Evolutionary conservation across 64 coral and sea anemone species (phyloP), one percentile per base, ranked within the genome.

Genomic region (Montipora capricornis): DNA sequence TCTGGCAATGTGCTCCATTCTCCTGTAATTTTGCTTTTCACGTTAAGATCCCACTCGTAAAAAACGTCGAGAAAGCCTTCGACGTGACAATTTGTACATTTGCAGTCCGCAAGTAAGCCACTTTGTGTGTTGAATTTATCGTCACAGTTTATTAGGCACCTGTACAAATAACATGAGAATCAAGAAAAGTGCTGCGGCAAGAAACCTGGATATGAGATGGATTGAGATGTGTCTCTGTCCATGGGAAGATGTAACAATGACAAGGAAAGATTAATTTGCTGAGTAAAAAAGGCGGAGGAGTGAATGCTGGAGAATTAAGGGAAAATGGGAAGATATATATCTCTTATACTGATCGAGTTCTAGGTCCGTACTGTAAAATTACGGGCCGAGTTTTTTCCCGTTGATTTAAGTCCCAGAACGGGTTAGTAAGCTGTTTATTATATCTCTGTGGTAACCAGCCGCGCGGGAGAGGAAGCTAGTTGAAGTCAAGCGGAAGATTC

Each of bases 51-150:
- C 82, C 82, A 86, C 45, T 20, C 5, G 22, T 86, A 86, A 10
- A 64, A 71, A 16, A 86, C 46, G 10, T 47, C 9, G 6, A 8
- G 20, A n/a, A 86, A 71, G 66, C 66, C 66, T 73, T 86, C 64
- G 19, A 12, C 13, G 64, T 22, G 8, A 17, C 82, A 86, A n/a
- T 86, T 86, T 2, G 16, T 15, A 73, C 82, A 86, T 5, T 8
- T 86, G 37, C 66, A 48, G 9, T 0, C 71, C 44, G 47, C 44
- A 71, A 64, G 46, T 44, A 86, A n/a, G 6, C 17, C 61, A n/a
- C 47, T 86, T 46, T 86, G 66, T n/a, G 62, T 71, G 82, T 71
- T 86, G 15, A 86, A 62, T 5, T 86, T 86, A 15, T 86, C 44
- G n/a, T 86, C 7, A 22, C 82, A 86, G 8, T 86, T 86, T 17